These are phyloP conservation scores for Corythoichthys haematopterus DNA, from an alignment of 2,113 vertebrate genomes.

Conservation along the genomic window DNA sequence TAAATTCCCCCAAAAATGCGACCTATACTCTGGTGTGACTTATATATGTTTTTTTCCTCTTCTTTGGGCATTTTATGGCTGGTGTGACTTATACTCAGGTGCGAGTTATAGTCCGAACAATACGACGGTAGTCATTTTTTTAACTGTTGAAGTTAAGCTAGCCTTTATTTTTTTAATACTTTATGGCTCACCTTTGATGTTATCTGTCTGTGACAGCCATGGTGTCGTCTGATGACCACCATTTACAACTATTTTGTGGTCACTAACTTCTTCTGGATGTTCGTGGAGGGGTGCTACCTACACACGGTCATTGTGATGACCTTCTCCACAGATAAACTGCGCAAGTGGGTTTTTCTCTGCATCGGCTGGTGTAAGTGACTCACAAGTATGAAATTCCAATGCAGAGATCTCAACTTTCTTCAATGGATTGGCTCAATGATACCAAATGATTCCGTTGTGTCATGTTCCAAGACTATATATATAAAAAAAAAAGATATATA, in stretches of 20 bases:
- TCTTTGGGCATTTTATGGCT: too few relatives aligned
- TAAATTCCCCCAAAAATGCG: too few relatives aligned
- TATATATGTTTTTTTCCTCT: too few relatives aligned
- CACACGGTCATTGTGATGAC: constrained; percentile 97
- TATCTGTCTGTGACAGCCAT: constrained; percentile 71
- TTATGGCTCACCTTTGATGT: background rate
- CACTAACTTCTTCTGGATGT: constrained; percentile 99
- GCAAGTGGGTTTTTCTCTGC: constrained; percentile 95
- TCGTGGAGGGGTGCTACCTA: constrained; percentile 96
- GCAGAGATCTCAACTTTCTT: background rate
- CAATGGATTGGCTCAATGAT: background rate
- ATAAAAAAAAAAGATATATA: background rate
- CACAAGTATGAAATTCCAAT: background rate
- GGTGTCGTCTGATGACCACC: constrained; percentile 92
- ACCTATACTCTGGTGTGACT: too few relatives aligned
- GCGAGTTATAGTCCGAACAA: too few relatives aligned
- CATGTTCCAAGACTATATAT: background rate
- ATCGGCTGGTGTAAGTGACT: constrained; percentile 94
- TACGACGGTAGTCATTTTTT: too few relatives aligned
- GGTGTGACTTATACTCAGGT: too few relatives aligned
- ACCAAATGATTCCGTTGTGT: background rate
- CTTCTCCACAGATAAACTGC: constrained; percentile 92
- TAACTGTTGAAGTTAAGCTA: too few relatives aligned
- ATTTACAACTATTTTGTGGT: constrained; percentile 98
- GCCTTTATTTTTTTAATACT: background rate